Evolutionary conservation across 2,113 vertebrate genomes (phyloP), one percentile per base, ranked within the genome.

Genomic region (Dermatemys mawii): DNA sequence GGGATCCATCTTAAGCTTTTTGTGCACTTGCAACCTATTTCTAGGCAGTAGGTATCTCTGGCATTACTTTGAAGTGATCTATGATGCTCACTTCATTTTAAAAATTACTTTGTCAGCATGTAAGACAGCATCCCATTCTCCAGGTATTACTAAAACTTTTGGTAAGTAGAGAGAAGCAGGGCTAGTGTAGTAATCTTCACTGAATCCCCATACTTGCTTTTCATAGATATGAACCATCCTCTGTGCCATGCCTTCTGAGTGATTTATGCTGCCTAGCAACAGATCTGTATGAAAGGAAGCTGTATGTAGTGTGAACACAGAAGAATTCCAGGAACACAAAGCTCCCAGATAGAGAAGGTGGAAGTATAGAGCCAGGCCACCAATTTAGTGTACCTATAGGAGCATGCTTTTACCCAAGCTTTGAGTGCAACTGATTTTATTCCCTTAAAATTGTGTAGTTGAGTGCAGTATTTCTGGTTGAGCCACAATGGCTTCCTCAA

Each of bases 211-310:
- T 29, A 10, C 27, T 46, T 8, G 54, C 22, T 19, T 19, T 78
- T 87, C 1, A 0, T 87, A 88, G 89, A 14, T 9, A 13, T 73
- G 35, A 60, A 35, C 81, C 60, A 2, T 0, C 29, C 91, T 75
- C 22, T 27, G 13, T 50, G 44, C 29, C 24, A 13, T 48, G 55
- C 86, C 81, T 44, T 55, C 0, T 35, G 12, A 32, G n/a, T 2
- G 19, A 85, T 67, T 14, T 44, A 0, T 70, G 94, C 92, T 96
- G 89, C 94, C 87, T 87, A 87, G 95, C 95, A 96, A 92, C 79
- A 0, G 5, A 3, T 4, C 29, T 22, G 17, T 6, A 5, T 19
- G 75, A 88, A 67, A 3, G 60, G 27, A n/a, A 46, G 8, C 46
- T 0, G 1, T 3, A 1, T 16, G 54, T 57, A 54, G 12, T 2